Evolutionary conservation across 2,888 invertebrate species (phyloP).

Genomic region (Pheosia tremula): DNA sequence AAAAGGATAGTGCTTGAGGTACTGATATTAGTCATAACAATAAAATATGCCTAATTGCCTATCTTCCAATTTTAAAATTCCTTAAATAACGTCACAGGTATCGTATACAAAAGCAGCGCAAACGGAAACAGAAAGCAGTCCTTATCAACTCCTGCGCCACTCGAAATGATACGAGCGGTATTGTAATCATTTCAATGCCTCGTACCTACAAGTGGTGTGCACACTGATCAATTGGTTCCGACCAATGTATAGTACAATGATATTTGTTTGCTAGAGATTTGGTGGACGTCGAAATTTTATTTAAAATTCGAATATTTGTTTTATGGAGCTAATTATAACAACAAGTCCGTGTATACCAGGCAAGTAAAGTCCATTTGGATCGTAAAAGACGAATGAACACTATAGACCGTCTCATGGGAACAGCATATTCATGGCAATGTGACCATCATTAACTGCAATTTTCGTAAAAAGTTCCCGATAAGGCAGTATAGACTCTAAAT

Average conservation of each 20-base stretch:
- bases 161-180: constrained; percentile 1
- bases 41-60: no score
- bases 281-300: neutral
- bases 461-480: no score
- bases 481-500: no score
- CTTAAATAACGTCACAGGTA: neutral
- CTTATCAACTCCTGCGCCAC: neutral
- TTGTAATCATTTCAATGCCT: neutral
- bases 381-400: no score
- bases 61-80: no score
- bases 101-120: neutral
- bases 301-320: neutral
- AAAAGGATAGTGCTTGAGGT: no score
- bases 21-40: no score
- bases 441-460: no score
- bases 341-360: no score
- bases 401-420: no score
- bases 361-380: no score
- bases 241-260: constrained; percentile 32
- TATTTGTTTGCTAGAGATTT: neutral
- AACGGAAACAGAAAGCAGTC: neutral
- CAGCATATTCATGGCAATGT: no score
- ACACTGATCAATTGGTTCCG: constrained; percentile 23
- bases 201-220: neutral
- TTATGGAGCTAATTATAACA: neutral